Conservation (phyloP, 1,140 invertebrate genomes). For the Ooceraea biroi region DNA sequence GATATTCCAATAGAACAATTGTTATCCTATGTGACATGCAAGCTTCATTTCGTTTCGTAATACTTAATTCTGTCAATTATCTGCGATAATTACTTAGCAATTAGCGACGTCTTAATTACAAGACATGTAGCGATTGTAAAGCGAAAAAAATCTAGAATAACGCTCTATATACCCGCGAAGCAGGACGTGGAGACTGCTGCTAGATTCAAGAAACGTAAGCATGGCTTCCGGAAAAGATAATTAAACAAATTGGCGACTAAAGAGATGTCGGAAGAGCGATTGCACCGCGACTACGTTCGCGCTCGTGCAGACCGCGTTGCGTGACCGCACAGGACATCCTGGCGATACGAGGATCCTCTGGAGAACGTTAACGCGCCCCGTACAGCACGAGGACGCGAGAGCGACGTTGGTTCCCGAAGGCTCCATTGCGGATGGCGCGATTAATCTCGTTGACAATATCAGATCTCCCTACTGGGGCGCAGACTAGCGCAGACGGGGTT, state of each 20-base stretch:
- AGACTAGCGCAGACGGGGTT: constrained; percentile 40
- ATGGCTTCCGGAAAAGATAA: constrained; percentile 76
- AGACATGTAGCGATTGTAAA: not conserved
- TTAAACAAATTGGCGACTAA: constrained; percentile 75
- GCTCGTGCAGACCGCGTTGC: constrained; percentile 72
- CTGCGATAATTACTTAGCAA: too few relatives aligned
- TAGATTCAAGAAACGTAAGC: constrained; percentile 27
- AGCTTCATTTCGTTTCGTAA: not conserved
- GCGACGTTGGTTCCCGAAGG: constrained; percentile 31
- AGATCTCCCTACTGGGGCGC: constrained; percentile 23
- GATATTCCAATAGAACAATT: not conserved
- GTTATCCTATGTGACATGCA: not conserved
- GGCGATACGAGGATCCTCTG: constrained; percentile 76
- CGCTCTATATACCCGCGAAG: not conserved
- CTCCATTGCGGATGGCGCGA: constrained; percentile 30
- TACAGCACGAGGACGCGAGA: constrained; percentile 11
- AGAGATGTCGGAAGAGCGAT: constrained; percentile 72
- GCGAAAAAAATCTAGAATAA: not conserved
- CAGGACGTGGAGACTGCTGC: not conserved
- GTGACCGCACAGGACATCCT: constrained; percentile 82
- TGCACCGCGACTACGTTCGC: constrained; percentile 70
- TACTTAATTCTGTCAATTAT: not conserved
- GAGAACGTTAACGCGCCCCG: constrained; percentile 25
- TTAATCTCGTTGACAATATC: constrained; percentile 59
- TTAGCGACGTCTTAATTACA: too few relatives aligned